Evolutionary conservation across 2,888 invertebrate species (phyloP).

Genomic region (Agrypnus murinus): DNA sequence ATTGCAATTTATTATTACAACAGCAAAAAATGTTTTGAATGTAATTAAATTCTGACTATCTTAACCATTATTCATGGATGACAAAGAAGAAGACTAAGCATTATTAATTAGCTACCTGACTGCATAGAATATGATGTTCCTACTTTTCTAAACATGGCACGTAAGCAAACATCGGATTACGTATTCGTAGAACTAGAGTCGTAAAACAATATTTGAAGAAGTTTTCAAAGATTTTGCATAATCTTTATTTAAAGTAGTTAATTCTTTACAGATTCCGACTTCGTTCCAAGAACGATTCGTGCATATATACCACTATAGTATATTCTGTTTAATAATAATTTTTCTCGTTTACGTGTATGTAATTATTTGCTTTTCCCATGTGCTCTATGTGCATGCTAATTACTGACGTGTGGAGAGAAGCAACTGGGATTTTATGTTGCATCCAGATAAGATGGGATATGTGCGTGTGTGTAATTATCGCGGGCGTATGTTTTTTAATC

Average conservation of each 20-base stretch:
- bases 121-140: slow-evolving; percentile 11
- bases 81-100: neutral
- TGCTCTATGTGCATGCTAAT: slow-evolving; percentile 27
- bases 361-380: slow-evolving; percentile 28
- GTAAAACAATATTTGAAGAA: slow-evolving; percentile 30
- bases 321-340: neutral
- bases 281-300: slow-evolving; percentile 14
- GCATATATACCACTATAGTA: no score
- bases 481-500: slow-evolving; percentile 23
- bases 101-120: slow-evolving; percentile 21
- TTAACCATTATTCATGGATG: slow-evolving; percentile 2
- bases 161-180: slow-evolving; percentile 17
- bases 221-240: slow-evolving; percentile 21
- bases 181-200: slow-evolving; percentile 17
- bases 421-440: slow-evolving; percentile 25
- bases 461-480: slow-evolving; percentile 34
- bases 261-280: slow-evolving; percentile 26
- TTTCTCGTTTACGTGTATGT: slow-evolving; percentile 1
- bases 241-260: slow-evolving; percentile 16
- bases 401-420: slow-evolving; percentile 23
- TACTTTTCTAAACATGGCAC: slow-evolving; percentile 9
- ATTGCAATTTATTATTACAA: no score
- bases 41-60: neutral
- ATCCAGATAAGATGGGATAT: slow-evolving; percentile 28
- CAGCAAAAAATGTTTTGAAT: neutral